Percentiles rank a stretch among this genome's conserved stretches.
phyloP scores from a whole-genome alignment of 2,113 vertebrate genomes.

The Sorex fumeus region DNA sequence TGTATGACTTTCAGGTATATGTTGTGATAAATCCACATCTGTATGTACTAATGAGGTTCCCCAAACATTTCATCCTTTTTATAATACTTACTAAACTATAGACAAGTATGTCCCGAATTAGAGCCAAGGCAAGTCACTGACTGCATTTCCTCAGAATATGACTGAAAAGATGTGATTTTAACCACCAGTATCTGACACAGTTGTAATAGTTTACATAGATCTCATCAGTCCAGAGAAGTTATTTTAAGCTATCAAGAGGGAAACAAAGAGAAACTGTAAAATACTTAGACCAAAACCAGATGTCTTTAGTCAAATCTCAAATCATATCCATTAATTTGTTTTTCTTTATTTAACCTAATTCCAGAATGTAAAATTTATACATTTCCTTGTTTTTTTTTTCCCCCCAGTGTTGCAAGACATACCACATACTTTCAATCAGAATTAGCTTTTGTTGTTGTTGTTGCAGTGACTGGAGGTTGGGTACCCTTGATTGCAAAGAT shows the following conservation, averaged over 20 bases:
- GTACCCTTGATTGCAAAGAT: too few relatives aligned
- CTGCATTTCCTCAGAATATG: not conserved
- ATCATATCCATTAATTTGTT: conserved; percentile 58
- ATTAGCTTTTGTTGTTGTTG: not conserved
- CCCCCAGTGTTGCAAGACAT: not conserved
- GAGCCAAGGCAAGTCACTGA: not conserved
- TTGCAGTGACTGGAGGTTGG: too few relatives aligned
- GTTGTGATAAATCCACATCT: not conserved
- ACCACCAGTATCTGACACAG: not conserved
- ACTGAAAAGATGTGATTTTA: not conserved
- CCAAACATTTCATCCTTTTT: not conserved
- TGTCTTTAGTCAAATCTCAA: conserved; percentile 26
- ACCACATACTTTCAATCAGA: not conserved
- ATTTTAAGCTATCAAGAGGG: conserved; percentile 53
- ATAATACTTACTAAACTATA: not conserved
- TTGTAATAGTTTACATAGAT: conserved; percentile 35
- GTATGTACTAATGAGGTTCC: not conserved
- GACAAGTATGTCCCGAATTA: not conserved
- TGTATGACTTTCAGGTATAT: not conserved
- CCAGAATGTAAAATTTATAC: conserved; percentile 18
- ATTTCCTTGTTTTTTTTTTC: conserved; percentile 16
- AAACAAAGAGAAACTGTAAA: conserved; percentile 1
- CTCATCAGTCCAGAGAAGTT: conserved; percentile 35
- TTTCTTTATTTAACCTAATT: conserved; percentile 67
- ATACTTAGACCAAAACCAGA: conserved; percentile 54